Conservation (phyloP, 1,140 invertebrate genomes). For the Listronotus bonariensis region DNA sequence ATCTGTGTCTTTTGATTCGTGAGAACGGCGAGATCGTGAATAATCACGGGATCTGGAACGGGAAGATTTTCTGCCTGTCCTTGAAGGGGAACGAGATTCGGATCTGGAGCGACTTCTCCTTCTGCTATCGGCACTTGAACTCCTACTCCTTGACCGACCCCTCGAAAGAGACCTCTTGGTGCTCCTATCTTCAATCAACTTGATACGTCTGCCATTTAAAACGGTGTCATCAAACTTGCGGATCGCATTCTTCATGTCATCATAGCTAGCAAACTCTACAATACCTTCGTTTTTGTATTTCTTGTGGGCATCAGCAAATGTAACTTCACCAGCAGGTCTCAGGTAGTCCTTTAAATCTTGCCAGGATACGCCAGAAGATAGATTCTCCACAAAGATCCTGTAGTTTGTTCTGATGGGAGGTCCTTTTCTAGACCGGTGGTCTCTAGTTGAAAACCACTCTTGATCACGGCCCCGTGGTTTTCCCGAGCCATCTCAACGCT, state of each 20-base stretch:
- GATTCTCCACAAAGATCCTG: constrained; percentile 92
- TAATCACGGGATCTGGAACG: no score
- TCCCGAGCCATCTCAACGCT: constrained; percentile 81
- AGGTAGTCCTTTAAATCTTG: constrained; percentile 99
- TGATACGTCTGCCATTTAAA: constrained; percentile 29
- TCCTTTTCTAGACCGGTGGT: constrained; percentile 29
- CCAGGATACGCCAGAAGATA: constrained; percentile 96
- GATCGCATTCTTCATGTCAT: constrained; percentile 91
- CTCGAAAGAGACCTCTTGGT: constrained; percentile 10
- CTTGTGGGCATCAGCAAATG: constrained; percentile 93
- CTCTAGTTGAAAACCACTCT: constrained; percentile 35
- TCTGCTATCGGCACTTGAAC: constrained; percentile 32
- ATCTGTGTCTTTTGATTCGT: constrained; percentile 19
- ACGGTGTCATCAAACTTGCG: constrained; percentile 81
- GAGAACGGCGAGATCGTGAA: constrained; percentile 25
- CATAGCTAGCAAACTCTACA: constrained; percentile 86
- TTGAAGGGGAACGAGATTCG: no score
- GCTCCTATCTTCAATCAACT: constrained; percentile 30
- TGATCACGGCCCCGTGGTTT: constrained; percentile 64
- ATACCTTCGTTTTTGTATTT: constrained; percentile 78
- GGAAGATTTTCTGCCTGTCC: no score
- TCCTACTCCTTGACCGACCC: constrained; percentile 15
- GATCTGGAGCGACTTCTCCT: constrained; percentile 25
- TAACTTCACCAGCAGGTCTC: constrained; percentile 96
- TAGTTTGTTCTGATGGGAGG: constrained; percentile 95